Evolutionary conservation across 2,113 vertebrate species (phyloP).

Genomic region (Gulo gulo): DNA sequence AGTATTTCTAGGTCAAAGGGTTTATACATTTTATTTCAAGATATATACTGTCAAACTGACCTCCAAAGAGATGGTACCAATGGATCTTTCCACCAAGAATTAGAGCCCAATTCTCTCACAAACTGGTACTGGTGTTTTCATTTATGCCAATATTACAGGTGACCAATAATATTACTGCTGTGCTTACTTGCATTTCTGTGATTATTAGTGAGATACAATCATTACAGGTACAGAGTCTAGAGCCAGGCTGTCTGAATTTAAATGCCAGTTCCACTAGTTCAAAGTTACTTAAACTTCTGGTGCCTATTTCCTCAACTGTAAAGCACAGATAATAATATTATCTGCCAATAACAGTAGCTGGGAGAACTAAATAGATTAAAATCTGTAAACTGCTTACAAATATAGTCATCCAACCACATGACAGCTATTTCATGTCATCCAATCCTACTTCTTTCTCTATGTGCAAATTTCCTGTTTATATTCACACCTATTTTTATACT

Average conservation of each 20-base stretch:
- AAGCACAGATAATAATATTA: background rate
- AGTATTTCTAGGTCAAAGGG: background rate
- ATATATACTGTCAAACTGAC: background rate
- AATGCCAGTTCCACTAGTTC: background rate
- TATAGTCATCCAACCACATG: background rate
- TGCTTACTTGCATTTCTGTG: background rate
- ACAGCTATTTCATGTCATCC: background rate
- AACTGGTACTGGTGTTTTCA: background rate
- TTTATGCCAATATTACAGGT: background rate
- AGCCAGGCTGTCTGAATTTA: background rate
- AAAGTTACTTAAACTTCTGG: slow-evolving; percentile 4
- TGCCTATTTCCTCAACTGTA: slow-evolving; percentile 21
- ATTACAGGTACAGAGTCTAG: background rate
- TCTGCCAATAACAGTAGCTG: background rate
- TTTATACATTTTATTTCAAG: background rate
- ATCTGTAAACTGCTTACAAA: background rate
- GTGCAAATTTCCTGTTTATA: background rate
- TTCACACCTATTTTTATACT: slow-evolving; percentile 2
- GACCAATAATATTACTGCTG: background rate
- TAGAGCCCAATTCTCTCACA: background rate
- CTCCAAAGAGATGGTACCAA: background rate
- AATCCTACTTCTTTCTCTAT: background rate
- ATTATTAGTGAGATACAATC: background rate
- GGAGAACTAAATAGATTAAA: background rate
- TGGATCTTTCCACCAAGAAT: background rate